Percentiles rank a stretch among this genome's conserved stretches.
Conservation (phyloP, 2,113 vertebrate genomes). For the Cebidichthys violaceus region DNA sequence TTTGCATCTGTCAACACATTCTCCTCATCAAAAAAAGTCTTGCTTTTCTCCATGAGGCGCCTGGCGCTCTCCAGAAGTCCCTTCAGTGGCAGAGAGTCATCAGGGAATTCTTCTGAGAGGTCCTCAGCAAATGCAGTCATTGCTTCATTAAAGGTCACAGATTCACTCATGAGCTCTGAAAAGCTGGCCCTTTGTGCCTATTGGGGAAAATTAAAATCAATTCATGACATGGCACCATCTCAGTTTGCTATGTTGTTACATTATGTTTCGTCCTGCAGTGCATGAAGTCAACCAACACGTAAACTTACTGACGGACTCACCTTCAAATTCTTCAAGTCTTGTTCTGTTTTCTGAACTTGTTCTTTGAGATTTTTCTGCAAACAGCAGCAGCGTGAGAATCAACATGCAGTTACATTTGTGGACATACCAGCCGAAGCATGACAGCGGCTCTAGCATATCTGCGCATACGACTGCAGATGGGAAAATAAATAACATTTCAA, state of each 20-base stretch:
- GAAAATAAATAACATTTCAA: not conserved
- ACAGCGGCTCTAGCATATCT: not conserved
- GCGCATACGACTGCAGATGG: not conserved
- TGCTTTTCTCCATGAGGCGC: not conserved
- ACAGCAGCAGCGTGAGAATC: not conserved
- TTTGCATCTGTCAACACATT: fast-evolving
- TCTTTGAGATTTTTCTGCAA: not conserved
- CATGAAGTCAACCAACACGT: not conserved
- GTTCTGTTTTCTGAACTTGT: fast-evolving
- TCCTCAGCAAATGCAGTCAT: fast-evolving
- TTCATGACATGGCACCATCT: not conserved
- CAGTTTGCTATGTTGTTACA: too few species aligned
- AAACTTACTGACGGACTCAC: conserved; percentile 6
- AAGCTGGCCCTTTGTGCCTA: not conserved
- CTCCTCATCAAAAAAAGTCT: fast-evolving
- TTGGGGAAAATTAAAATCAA: not conserved
- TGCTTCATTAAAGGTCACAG: fast-evolving
- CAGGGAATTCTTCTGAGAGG: fast-evolving
- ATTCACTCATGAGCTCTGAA: fast-evolving
- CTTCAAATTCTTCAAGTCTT: fast-evolving
- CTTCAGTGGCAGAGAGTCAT: fast-evolving
- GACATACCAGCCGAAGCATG: not conserved
- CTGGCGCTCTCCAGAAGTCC: not conserved
- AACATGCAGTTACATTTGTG: conserved; percentile 3
- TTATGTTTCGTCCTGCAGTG: not conserved